Evolutionary conservation across 1,140 invertebrate genomes (phyloP), one percentile per base, ranked within the genome.

Genomic region (Batillaria attramentaria): DNA sequence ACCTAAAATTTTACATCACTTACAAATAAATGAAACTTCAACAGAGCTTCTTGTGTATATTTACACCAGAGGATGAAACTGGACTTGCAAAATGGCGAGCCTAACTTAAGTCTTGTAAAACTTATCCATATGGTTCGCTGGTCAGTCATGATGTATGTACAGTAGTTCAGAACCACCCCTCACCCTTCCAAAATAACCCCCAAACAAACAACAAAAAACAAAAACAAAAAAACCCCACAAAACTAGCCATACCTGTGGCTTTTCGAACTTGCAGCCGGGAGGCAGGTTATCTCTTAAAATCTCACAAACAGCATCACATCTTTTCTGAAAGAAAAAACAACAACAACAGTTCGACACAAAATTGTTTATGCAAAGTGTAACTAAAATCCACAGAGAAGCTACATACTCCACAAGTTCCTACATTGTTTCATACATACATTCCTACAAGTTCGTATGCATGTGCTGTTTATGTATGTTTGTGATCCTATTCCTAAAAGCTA

Each of bases 291-390:
- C 65, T 31, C 28, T 65, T 18, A 77, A 39, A 16, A 46, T 28
- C 24, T 42, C n/a, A 33, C 74, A 77, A 10, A 66, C 74, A n/a
- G 41, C 74, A 68, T 77, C 74, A 33, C n/a, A 42, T 42, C 54
- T 42, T 77, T 20, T 18, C 60, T 77, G 74, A 43, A 66, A 77
- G 24, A 57, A 42, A 54, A 18, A 42, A 6, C n/a, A 24, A 24
- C 68, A 3, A 16, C 8, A 70, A 37, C 41, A 16, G 18, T 31
- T 10, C 65, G 18, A 2, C 35, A n/a, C 35, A 1, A 68, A 20
- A 3, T n/a, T 31, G 18, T 31, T 68, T 2, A 18, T 37, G 35
- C n/a, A 24, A 33, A 33, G 24, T 37, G 33, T 37, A 35, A 33
- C 66, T 37, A 6, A 69, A 37, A 69, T 35, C n/a, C n/a, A n/a